Conservation (phyloP, 2,113 vertebrate species). For the Entomyzon cyanotis region DNA sequence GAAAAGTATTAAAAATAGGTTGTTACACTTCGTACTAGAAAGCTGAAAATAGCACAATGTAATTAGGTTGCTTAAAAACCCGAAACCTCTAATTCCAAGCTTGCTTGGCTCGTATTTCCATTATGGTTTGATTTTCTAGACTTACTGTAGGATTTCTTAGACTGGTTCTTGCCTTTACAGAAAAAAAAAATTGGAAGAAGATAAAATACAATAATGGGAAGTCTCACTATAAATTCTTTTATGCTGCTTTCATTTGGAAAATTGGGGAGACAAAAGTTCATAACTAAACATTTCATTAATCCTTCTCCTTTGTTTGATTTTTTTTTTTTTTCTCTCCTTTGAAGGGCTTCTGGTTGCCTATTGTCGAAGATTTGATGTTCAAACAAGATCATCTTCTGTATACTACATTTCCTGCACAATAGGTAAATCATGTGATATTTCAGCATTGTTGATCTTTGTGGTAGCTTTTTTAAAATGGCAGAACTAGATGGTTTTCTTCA, state of each 20-base stretch:
- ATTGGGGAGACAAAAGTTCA: not conserved
- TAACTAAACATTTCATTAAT: not conserved
- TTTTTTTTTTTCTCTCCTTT: not conserved
- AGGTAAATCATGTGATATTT: constrained; percentile 74
- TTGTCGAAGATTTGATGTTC: constrained; percentile 95
- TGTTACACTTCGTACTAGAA: not conserved
- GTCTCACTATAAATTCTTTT: not conserved
- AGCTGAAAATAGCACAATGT: not conserved
- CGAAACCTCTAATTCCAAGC: not conserved
- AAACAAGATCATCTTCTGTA: constrained; percentile 80
- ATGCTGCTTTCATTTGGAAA: not conserved
- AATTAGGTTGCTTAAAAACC: not conserved
- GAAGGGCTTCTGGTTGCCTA: constrained; percentile 93
- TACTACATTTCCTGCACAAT: constrained; percentile 87
- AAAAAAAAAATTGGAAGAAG: not conserved
- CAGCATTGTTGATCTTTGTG: not conserved
- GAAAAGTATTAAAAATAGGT: not conserved
- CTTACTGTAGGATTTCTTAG: not conserved
- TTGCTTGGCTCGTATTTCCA: not conserved
- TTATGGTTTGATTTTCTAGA: not conserved
- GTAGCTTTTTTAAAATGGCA: not conserved
- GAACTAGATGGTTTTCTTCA: not conserved
- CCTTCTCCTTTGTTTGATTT: not conserved
- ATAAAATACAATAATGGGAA: not conserved
- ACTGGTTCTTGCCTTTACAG: not conserved